Evolutionary conservation across 2,797 vertebrate genomes (phyloP).

Genomic region (Hydrophis major): DNA sequence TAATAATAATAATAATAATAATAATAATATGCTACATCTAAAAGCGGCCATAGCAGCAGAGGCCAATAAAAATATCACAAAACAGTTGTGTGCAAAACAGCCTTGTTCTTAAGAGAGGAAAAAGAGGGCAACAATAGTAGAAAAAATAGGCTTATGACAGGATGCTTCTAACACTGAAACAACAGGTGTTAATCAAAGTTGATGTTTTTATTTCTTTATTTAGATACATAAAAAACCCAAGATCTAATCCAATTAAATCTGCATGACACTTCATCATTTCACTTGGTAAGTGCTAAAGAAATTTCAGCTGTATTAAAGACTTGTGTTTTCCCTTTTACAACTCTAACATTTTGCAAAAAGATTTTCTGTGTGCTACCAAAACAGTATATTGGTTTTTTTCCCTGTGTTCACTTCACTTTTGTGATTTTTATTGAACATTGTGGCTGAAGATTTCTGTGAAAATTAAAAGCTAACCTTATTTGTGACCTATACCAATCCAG

Average conservation of each 20-base stretch:
- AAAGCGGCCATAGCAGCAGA: neutral
- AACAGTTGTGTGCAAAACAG: neutral
- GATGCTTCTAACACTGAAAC: neutral
- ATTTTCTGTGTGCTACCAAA: neutral
- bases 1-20: too few species aligned
- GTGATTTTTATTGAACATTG: neutral
- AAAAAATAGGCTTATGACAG: neutral
- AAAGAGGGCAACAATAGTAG: neutral
- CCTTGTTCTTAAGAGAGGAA: neutral
- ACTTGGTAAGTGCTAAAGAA: neutral
- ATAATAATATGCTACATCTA: too few species aligned
- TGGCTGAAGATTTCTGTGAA: neutral
- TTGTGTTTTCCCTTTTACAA: neutral
- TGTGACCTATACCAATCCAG: neutral
- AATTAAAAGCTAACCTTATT: neutral
- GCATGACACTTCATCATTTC: neutral
- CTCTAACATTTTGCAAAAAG: neutral
- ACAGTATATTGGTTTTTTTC: neutral
- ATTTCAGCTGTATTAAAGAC: neutral
- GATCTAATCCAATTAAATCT: neutral
- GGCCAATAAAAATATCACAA: neutral
- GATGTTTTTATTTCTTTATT: neutral
- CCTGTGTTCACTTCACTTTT: neutral
- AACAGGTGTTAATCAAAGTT: neutral
- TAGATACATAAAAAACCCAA: neutral